Conservation (phyloP, 2,888 invertebrate species). For the Oligia fasciuncula region DNA sequence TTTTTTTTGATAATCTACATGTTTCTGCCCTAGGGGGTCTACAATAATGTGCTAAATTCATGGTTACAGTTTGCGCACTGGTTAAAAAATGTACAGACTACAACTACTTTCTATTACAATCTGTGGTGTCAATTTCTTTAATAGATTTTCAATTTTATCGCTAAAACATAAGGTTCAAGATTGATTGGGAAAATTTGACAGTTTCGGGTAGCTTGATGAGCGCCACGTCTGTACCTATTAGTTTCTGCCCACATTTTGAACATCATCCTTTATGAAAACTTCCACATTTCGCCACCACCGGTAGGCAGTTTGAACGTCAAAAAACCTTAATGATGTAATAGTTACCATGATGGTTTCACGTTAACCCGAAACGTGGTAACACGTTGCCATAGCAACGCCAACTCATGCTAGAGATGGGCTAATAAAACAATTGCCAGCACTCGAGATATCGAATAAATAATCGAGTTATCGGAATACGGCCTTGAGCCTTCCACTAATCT, state of each 20-base stretch:
- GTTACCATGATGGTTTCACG: constrained; percentile 20
- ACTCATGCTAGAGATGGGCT: constrained; percentile 45
- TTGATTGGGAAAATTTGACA: too few species aligned
- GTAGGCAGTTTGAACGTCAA: constrained; percentile 10
- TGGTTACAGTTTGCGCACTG: too few species aligned
- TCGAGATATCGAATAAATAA: constrained; percentile 36
- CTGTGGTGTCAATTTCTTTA: too few species aligned
- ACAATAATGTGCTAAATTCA: too few species aligned
- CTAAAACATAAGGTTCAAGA: too few species aligned
- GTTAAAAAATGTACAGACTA: too few species aligned
- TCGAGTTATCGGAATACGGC: constrained; percentile 39
- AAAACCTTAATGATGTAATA: constrained; percentile 24
- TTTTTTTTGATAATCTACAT: too few species aligned
- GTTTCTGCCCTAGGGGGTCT: too few species aligned
- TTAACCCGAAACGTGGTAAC: constrained; percentile 33
- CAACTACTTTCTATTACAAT: too few species aligned
- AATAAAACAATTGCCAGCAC: constrained; percentile 34
- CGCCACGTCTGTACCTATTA: background rate
- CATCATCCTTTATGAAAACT: too few species aligned
- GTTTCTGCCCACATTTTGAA: background rate
- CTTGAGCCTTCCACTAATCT: constrained; percentile 36
- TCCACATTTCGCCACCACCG: background rate
- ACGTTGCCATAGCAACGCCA: constrained; percentile 50
- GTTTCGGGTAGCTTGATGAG: too few species aligned
- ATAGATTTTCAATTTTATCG: too few species aligned